These are phyloP conservation scores for Otolemur garnettii DNA, from an alignment of 2,113 vertebrate species.

Conservation along the genomic window DNA sequence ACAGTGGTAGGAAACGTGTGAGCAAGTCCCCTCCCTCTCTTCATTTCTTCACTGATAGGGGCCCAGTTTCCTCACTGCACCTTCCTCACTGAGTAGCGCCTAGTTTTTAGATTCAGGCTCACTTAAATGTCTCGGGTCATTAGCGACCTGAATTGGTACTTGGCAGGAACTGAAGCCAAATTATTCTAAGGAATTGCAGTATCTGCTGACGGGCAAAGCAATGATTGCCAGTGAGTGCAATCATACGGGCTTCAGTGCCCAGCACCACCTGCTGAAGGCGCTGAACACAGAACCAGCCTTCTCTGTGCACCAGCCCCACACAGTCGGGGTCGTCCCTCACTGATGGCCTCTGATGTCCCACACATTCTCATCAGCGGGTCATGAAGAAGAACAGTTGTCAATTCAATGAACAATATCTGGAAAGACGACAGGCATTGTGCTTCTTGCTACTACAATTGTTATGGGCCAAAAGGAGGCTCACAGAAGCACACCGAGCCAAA, in stretches of 20 bases:
- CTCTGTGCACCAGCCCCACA: no score
- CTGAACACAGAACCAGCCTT: neutral
- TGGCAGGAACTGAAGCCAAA: neutral
- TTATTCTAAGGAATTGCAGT: neutral
- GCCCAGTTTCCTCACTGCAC: neutral
- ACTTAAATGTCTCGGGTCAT: neutral
- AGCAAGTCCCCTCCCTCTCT: neutral
- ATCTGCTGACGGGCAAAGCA: neutral
- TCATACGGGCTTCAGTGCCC: neutral
- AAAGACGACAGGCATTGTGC: neutral
- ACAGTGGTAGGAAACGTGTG: neutral
- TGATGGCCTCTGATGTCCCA: neutral
- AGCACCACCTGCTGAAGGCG: neutral
- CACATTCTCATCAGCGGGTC: neutral
- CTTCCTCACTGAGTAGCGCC: neutral
- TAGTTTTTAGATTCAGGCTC: neutral
- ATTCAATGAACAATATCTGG: neutral
- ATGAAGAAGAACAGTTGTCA: neutral
- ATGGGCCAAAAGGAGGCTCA: neutral
- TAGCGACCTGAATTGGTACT: neutral
- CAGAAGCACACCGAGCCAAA: neutral
- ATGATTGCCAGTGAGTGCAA: neutral
- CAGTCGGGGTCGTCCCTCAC: neutral
- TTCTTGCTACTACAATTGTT: neutral
- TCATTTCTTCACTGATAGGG: neutral